phyloP scores from a whole-genome alignment of 2,113 vertebrate species.

The Misgurnus anguillicaudatus region DNA sequence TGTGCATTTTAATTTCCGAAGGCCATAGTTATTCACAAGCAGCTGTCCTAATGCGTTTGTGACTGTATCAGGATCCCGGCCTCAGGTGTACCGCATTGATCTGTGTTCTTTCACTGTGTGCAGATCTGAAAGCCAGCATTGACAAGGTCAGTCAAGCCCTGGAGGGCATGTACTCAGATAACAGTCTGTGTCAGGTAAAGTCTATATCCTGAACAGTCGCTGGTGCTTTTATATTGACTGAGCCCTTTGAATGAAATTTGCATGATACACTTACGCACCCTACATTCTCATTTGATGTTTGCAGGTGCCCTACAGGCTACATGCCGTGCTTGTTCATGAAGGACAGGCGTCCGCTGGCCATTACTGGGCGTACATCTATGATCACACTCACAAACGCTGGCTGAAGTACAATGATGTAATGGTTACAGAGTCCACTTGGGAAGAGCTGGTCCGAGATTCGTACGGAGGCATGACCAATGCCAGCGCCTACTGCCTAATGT shows the following conservation, averaged over 20 bases:
- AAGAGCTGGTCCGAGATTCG: constrained; percentile 90
- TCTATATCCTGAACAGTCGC: constrained; percentile 43
- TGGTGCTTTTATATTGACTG: constrained; percentile 42
- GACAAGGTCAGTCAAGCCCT: constrained; percentile 75
- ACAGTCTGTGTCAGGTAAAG: constrained; percentile 86
- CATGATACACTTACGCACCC: background rate
- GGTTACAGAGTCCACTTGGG: constrained; percentile 91
- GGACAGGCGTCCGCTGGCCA: constrained; percentile 95
- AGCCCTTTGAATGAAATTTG: constrained; percentile 19
- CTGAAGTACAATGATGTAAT: constrained; percentile 94
- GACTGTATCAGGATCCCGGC: constrained; percentile 54
- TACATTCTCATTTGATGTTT: constrained; percentile 9
- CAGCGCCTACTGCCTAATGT: constrained; percentile 98
- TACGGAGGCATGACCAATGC: constrained; percentile 91
- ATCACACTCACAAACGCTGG: constrained; percentile 84
- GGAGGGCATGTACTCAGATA: constrained; percentile 87
- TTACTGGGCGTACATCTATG: constrained; percentile 96
- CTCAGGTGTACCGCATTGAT: constrained; percentile 54
- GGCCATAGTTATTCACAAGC: constrained; percentile 50
- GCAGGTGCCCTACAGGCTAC: constrained; percentile 92
- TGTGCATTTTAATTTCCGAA: constrained; percentile 48
- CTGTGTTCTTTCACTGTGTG: constrained; percentile 55
- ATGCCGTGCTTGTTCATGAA: constrained; percentile 93
- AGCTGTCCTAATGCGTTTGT: constrained; percentile 55
- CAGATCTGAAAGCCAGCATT: constrained; percentile 88